A percentile compares a stretch with the other conserved stretches of the same genome.
Conservation (phyloP, 2,888 invertebrate species). For the Chrysolina haemoptera region DNA sequence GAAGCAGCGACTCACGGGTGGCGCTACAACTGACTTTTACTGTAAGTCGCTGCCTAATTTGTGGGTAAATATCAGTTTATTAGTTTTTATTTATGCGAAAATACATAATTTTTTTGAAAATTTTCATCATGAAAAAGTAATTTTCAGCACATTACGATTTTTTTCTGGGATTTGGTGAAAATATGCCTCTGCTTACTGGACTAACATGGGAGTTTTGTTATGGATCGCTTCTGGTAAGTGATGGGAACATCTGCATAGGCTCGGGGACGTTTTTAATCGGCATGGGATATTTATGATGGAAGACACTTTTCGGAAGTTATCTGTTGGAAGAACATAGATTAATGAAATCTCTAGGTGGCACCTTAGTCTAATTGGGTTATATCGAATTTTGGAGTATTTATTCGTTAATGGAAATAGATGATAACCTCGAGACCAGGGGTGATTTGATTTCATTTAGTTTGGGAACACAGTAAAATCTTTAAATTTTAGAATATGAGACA, state of each 20-base stretch:
- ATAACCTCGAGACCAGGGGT: background rate
- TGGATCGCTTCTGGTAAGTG: constrained; percentile 20
- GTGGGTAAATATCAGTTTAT: too few species aligned
- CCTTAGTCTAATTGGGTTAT: background rate
- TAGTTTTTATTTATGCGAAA: too few species aligned
- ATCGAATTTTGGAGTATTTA: background rate
- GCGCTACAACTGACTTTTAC: too few species aligned
- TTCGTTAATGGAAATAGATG: background rate
- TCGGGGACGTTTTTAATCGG: constrained; percentile 17
- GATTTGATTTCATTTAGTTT: background rate
- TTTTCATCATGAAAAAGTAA: too few species aligned
- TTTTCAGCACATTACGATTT: too few species aligned
- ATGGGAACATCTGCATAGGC: constrained; percentile 23
- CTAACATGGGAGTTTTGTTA: constrained; percentile 26
- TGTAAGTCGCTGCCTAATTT: too few species aligned
- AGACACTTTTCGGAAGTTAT: background rate
- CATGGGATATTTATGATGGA: constrained; percentile 21
- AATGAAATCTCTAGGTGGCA: constrained; percentile 1
- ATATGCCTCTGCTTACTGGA: too few species aligned
- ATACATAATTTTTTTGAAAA: too few species aligned
- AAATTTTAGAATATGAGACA: too few species aligned
- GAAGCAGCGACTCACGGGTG: too few species aligned
- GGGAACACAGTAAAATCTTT: background rate
- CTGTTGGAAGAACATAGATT: background rate
- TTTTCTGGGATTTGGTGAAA: too few species aligned